A percentile compares a stretch with the other conserved stretches of the same genome.
phyloP scores from a whole-genome alignment of 2,888 invertebrate species.

The Folsomia manolachei region DNA sequence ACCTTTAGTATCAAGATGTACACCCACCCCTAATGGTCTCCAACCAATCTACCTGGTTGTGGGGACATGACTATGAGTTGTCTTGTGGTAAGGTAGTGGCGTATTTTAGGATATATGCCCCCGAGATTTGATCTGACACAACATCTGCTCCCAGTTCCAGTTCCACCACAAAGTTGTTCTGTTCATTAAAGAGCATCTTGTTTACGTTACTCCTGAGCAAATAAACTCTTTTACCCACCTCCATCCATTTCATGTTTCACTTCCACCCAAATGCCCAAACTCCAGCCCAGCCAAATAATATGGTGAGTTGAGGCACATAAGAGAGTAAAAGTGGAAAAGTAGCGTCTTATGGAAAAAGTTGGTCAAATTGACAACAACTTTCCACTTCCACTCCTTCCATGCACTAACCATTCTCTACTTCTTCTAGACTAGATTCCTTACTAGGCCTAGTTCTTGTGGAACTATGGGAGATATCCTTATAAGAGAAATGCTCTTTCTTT shows the following conservation, averaged over 20 bases:
- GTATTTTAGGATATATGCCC: too few species aligned
- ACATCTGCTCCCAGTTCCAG: neutral
- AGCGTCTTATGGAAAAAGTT: slow-evolving; percentile 3
- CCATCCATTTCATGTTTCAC: neutral
- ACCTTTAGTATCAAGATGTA: too few species aligned
- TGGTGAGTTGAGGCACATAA: too few species aligned
- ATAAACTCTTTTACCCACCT: neutral
- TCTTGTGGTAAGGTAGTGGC: too few species aligned
- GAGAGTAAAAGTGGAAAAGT: too few species aligned
- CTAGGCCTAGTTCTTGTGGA: too few species aligned
- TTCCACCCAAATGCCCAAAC: neutral
- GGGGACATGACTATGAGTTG: too few species aligned
- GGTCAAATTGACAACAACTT: slow-evolving; percentile 4
- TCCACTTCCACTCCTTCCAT: neutral
- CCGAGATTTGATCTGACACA: neutral
- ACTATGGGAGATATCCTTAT: too few species aligned
- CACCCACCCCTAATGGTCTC: too few species aligned
- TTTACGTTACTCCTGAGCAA: slow-evolving; percentile 1
- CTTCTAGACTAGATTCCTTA: too few species aligned
- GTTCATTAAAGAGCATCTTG: slow-evolving; percentile 14
- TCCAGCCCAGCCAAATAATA: neutral
- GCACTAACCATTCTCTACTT: neutral
- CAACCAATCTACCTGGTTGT: too few species aligned
- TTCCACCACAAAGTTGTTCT: slow-evolving; percentile 10
- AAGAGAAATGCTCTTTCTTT: too few species aligned